phyloP scores from a whole-genome alignment of 2,113 vertebrate species.

The Oryctolagus cuniculus region mOryCun1.1 NC_091445.1:80186001-80186500 shows the following conservation, averaged over 20 bases:
- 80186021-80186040: constrained; percentile 45
- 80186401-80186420: constrained; percentile 43
- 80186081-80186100: background rate
- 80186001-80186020: constrained; percentile 32
- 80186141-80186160: constrained; percentile 6
- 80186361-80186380: background rate
- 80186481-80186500: constrained; percentile 21
- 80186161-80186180: too few species aligned
- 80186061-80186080: constrained; percentile 33
- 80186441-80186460: constrained; percentile 66
- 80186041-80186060: background rate
- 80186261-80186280: too few species aligned
- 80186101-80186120: background rate
- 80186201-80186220: too few species aligned
- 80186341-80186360: too few species aligned
- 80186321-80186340: too few species aligned
- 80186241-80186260: too few species aligned
- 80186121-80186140: background rate
- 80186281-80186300: too few species aligned
- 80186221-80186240: too few species aligned
- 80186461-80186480: constrained; percentile 74
- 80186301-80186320: too few species aligned
- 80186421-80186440: constrained; percentile 70
- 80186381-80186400: background rate
- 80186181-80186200: too few species aligned